phyloP scores from a whole-genome alignment of 1,140 invertebrate species.

The Drosophila rufa region DNA sequence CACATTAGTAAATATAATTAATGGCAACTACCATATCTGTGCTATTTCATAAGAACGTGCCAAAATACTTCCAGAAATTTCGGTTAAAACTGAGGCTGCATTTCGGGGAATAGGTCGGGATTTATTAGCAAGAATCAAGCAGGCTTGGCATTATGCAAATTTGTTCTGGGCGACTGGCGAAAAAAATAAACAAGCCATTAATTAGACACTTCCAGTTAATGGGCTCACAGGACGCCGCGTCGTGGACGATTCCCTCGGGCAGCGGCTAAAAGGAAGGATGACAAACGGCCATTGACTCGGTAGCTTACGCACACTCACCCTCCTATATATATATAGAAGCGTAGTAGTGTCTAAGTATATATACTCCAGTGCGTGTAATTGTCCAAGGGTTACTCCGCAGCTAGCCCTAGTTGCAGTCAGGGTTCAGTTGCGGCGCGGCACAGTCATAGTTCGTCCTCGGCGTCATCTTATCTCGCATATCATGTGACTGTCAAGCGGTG shows the following conservation, averaged over 20 bases:
- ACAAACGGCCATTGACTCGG: constrained; percentile 58
- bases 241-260: constrained; percentile 23
- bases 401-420: constrained; percentile 34
- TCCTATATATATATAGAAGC: neutral
- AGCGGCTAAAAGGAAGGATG: constrained; percentile 20
- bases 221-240: constrained; percentile 25
- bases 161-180: constrained; percentile 44
- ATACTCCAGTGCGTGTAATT: constrained; percentile 6
- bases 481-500: constrained; percentile 35
- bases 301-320: neutral
- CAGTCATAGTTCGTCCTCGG: constrained; percentile 13
- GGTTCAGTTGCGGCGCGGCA: constrained; percentile 17
- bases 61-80: neutral
- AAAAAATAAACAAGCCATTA: constrained; percentile 69
- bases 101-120: constrained; percentile 1
- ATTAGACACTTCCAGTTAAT: constrained; percentile 68
- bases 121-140: neutral
- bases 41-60: neutral
- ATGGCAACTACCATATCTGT: neutral
- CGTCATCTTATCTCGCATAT: constrained; percentile 38
- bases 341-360: neutral
- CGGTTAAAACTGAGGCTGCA: neutral
- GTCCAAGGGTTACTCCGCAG: constrained; percentile 17
- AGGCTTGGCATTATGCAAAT: constrained; percentile 57
- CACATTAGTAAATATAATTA: neutral